Percentiles rank a stretch among this genome's conserved stretches.
Evolutionary conservation across 2,113 vertebrate species (phyloP).

Genomic region (Gambusia affinis): DNA sequence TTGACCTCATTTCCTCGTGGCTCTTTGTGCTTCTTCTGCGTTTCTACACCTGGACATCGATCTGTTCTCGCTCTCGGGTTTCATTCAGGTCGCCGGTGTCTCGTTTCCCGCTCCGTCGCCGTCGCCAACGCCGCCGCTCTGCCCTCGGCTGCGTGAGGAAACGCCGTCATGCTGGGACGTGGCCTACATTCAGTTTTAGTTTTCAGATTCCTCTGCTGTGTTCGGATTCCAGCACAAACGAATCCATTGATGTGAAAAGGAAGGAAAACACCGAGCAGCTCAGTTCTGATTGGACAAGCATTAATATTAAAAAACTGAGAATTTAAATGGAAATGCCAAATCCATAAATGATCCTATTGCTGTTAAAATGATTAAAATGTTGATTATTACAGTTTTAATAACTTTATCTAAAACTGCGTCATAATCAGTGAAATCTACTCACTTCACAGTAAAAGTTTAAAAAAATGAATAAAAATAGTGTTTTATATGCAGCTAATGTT

Average conservation of each 20-base stretch:
- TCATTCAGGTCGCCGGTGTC: slow-evolving; percentile 64
- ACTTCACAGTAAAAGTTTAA: too few species aligned
- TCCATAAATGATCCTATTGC: too few species aligned
- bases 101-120: slow-evolving; percentile 41
- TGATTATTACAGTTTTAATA: too few species aligned
- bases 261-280: background rate
- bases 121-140: background rate
- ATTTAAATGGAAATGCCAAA: too few species aligned
- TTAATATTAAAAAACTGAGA: too few species aligned
- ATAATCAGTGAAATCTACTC: too few species aligned
- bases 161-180: slow-evolving; percentile 15
- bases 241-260: too few species aligned
- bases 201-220: slow-evolving; percentile 10
- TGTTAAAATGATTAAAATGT: too few species aligned
- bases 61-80: slow-evolving; percentile 50
- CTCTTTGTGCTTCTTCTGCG: background rate
- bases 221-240: background rate
- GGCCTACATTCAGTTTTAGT: slow-evolving; percentile 32
- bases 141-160: background rate
- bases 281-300: background rate
- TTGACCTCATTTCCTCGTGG: background rate
- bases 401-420: background rate
- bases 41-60: background rate
- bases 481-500: background rate
- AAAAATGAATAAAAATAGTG: too few species aligned